phyloP scores from a whole-genome alignment of 2,113 vertebrate species.

The Barbus barbus region DNA sequence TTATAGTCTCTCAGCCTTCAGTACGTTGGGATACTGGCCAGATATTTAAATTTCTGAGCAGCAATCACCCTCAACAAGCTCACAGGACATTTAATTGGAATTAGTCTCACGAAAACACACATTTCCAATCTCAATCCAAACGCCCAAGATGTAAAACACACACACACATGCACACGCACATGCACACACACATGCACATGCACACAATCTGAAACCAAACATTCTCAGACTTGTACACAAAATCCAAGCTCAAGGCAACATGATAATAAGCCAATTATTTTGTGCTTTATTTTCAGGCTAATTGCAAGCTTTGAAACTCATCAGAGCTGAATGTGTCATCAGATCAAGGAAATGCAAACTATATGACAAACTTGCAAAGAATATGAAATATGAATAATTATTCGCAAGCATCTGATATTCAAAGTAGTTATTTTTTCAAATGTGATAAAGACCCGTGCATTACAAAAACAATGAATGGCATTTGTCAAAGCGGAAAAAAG shows the following conservation, averaged over 20 bases:
- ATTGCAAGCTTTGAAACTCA: not conserved
- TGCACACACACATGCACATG: no score
- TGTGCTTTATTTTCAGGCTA: slow-evolving; percentile 32
- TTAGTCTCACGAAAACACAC: slow-evolving; percentile 45
- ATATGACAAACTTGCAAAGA: slow-evolving; percentile 22
- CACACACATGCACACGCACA: slow-evolving; percentile 5
- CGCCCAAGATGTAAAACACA: slow-evolving; percentile 10
- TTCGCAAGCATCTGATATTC: slow-evolving; percentile 12
- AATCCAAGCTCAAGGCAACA: slow-evolving; percentile 32
- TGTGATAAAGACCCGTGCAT: not conserved
- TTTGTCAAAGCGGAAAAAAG: not conserved
- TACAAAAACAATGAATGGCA: not conserved
- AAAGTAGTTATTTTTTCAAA: slow-evolving; percentile 22
- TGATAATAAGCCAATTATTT: slow-evolving; percentile 47
- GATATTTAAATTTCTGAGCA: slow-evolving; percentile 51
- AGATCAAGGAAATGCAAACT: slow-evolving; percentile 23
- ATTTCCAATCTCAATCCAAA: not conserved
- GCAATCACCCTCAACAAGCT: slow-evolving; percentile 51
- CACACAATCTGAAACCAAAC: slow-evolving; percentile 11
- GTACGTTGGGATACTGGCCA: slow-evolving; percentile 48
- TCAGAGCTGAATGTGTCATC: slow-evolving; percentile 20
- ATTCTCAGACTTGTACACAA: slow-evolving; percentile 39
- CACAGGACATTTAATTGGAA: slow-evolving; percentile 55
- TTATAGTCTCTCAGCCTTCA: slow-evolving; percentile 45
- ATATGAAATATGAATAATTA: slow-evolving; percentile 18